phyloP scores from a whole-genome alignment of 2,113 vertebrate genomes.

The Sinocyclocheilus anshuiensis region DNA sequence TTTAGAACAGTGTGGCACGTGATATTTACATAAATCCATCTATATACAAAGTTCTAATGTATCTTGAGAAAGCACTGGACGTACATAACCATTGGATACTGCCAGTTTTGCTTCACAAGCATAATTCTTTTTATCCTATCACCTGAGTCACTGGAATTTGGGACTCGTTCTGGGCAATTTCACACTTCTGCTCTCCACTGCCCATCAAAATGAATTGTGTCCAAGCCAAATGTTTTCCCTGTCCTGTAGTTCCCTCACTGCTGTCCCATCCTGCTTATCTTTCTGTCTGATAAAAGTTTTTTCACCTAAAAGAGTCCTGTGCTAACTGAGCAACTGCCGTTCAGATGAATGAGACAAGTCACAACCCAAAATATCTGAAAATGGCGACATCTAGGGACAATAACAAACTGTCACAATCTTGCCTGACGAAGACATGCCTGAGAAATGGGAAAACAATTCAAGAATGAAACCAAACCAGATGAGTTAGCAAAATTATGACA shows the following conservation, averaged over 20 bases:
- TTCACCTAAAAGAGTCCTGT: background rate
- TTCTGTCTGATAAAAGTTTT: background rate
- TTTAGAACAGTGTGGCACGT: background rate
- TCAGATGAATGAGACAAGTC: background rate
- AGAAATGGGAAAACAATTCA: background rate
- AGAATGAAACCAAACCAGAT: background rate
- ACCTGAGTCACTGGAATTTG: background rate
- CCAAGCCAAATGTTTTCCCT: background rate
- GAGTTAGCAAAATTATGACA: background rate
- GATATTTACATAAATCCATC: background rate
- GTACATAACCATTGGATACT: background rate
- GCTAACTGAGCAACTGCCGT: background rate
- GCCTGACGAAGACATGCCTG: background rate
- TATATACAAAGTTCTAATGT: background rate
- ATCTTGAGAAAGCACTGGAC: background rate
- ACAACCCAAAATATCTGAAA: constrained; percentile 30
- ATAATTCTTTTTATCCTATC: constrained; percentile 15
- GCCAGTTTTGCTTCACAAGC: background rate
- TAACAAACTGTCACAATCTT: background rate
- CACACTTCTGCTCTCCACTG: background rate
- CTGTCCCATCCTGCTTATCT: background rate
- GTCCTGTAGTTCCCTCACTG: background rate
- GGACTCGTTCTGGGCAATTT: background rate
- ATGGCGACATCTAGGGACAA: constrained; percentile 70
- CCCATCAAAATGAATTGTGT: background rate